Percentiles rank a stretch among this genome's conserved stretches.
phyloP scores from a whole-genome alignment of 2,113 vertebrate species.

The Gambusia affinis region DNA sequence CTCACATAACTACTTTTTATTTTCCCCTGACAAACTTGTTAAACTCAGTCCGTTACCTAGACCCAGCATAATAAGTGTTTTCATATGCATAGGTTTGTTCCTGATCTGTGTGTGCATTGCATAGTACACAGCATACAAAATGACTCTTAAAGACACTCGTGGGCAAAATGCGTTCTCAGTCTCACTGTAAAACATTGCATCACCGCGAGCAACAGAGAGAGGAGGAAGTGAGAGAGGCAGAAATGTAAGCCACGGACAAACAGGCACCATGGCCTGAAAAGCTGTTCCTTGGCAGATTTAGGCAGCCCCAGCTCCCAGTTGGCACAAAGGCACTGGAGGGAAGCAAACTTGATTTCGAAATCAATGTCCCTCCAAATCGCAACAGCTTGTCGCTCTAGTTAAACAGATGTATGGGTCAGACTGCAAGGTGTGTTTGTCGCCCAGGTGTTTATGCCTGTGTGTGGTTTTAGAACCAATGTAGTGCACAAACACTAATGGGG shows the following conservation, averaged over 20 bases:
- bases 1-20: constrained; percentile 13
- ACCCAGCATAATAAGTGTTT: neutral
- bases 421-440: constrained; percentile 10
- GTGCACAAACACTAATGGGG: constrained; percentile 1
- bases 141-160: constrained; percentile 38
- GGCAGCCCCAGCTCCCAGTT: constrained; percentile 29
- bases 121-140: constrained; percentile 33
- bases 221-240: constrained; percentile 14
- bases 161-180: constrained; percentile 27
- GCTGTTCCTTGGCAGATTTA: constrained; percentile 33
- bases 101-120: constrained; percentile 23
- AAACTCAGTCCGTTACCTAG: neutral
- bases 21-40: neutral
- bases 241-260: constrained; percentile 29
- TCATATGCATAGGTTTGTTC: constrained; percentile 11
- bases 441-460: constrained; percentile 17
- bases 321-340: constrained; percentile 40
- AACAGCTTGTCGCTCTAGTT: constrained; percentile 53
- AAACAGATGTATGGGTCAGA: constrained; percentile 46
- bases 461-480: constrained; percentile 16
- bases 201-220: constrained; percentile 38
- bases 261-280: constrained; percentile 26
- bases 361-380: constrained; percentile 47
- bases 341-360: constrained; percentile 63
- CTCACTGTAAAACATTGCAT: constrained; percentile 22